phyloP scores from a whole-genome alignment of 1,140 invertebrate species.

The Drosophila kanapiae region DNA sequence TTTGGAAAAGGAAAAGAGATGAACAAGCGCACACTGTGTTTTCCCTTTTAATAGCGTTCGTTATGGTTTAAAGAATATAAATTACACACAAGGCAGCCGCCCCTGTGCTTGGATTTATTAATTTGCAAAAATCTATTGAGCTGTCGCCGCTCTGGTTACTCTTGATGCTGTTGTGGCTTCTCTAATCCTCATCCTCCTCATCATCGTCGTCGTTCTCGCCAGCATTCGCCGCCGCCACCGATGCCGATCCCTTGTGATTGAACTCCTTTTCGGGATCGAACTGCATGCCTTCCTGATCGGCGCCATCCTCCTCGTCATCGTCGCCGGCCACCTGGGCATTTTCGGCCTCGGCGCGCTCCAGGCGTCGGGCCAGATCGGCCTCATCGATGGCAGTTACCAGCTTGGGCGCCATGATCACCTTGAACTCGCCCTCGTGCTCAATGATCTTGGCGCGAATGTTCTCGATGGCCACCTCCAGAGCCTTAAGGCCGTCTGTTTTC shows the following conservation, averaged over 20 bases:
- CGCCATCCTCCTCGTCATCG: conserved; percentile 93
- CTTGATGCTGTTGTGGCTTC: conserved; percentile 12
- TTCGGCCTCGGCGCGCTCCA: conserved; percentile 97
- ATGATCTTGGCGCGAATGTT: conserved; percentile 94
- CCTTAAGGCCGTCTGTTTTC: conserved; percentile 95
- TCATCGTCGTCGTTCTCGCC: conserved; percentile 67
- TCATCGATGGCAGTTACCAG: conserved; percentile 99
- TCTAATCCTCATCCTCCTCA: conserved; percentile 67
- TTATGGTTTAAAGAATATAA: conserved; percentile 13
- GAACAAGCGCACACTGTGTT: conserved; percentile 1
- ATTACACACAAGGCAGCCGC: conserved; percentile 4
- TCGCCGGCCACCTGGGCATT: conserved; percentile 97
- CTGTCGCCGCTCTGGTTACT: conserved; percentile 8
- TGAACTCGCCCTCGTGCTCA: conserved; percentile 95
- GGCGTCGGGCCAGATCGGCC: conserved; percentile 95
- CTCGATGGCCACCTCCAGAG: conserved; percentile 95
- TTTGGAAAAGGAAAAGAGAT: conserved; percentile 40
- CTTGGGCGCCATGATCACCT: conserved; percentile 98
- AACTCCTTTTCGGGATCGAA: conserved; percentile 85
- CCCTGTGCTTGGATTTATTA: conserved; percentile 16
- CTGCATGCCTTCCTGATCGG: conserved; percentile 86
- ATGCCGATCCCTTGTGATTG: conserved; percentile 67
- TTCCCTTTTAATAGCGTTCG: conserved; percentile 25
- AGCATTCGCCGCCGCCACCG: conserved; percentile 14
- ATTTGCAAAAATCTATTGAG: conserved; percentile 16